Evolutionary conservation across 2,888 invertebrate species (phyloP).

Genomic region (Plebejus melissa): DNA sequence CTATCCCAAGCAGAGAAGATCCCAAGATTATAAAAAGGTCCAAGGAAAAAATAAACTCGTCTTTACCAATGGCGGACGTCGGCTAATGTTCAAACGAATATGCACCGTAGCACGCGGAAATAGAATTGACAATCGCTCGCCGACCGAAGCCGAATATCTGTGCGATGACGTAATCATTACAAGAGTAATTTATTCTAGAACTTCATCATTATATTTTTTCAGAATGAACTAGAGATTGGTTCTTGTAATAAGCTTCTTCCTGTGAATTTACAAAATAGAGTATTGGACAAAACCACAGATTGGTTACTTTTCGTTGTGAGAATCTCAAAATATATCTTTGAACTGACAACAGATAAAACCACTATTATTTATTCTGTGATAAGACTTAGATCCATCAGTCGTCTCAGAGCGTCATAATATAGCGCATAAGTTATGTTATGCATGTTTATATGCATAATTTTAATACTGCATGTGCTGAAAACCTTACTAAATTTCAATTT

Average conservation of each 20-base stretch:
- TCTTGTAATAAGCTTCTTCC: conserved; percentile 18
- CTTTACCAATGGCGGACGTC: conserved; percentile 54
- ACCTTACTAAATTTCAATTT: neutral
- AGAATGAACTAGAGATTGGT: conserved; percentile 18
- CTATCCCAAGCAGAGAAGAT: conserved; percentile 53
- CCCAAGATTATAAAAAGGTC: conserved; percentile 66
- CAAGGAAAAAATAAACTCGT: conserved; percentile 58
- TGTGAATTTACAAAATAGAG: conserved; percentile 7
- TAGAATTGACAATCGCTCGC: conserved; percentile 29
- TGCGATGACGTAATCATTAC: conserved; percentile 39
- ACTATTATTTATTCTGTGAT: no score
- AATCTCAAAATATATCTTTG: neutral
- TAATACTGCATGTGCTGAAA: neutral
- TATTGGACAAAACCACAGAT: neutral
- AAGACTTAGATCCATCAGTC: no score
- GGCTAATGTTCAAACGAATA: conserved; percentile 40
- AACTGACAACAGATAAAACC: no score
- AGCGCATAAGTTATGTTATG: no score
- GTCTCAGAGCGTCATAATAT: no score
- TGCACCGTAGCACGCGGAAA: conserved; percentile 39
- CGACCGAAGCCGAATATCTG: conserved; percentile 23
- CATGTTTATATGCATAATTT: no score
- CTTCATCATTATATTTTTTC: conserved; percentile 34
- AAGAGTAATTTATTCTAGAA: conserved; percentile 38
- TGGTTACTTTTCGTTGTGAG: neutral